Base-by-base conservation (phyloP, 2,113 vertebrate species). In the Callipepla squamata region DNA sequence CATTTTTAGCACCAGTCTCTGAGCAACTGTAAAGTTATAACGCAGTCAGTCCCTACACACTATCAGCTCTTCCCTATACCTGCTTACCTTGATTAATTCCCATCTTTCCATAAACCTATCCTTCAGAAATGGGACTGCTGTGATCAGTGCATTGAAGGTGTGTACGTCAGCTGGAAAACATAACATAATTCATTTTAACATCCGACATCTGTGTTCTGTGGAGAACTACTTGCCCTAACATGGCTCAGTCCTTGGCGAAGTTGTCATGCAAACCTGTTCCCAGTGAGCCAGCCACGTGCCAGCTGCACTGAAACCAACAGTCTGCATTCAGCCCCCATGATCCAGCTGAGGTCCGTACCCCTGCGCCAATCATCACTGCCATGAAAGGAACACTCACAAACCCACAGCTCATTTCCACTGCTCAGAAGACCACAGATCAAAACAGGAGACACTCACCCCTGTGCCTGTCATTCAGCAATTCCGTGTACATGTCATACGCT, bases 111-210 rank as follows among this genome's bases (percentile, higher is more conserved):
- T 8, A 69, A 94, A 97, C 55, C 77, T 98, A 1, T 98, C 98
- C 92, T 95, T 92, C 4, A 96, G 40, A 1, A 96, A 67, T 0
- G 97, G 95, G 89, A 96, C 98, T 19, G 98, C 98, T 59, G 80
- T 59, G 77, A 99, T 98, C 90, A 99, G 88, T 0, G 98, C 98
- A 17, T 98, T 99, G 97, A 99, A 99, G 50, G 98, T 97, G 82
- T 98, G 88, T 36, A 99, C 97, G 51, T 99, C 98, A n/a, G 97
- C 99, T 99, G 72, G 34, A 90, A 96, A 92, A 91, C 0, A 16
- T 2, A 58, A 89, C 16, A 73, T 18, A 85, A 88, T 26, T 57
- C 12, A 55, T 79, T 91, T 75, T 2, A 87, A 61, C 18, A 40
- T 40, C 40, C 53, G n/a, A 48, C 5, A 67, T 6, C 7, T 57